Evolutionary conservation across 2,113 vertebrate species (phyloP).

Genomic region (Grammomys surdaster): DNA sequence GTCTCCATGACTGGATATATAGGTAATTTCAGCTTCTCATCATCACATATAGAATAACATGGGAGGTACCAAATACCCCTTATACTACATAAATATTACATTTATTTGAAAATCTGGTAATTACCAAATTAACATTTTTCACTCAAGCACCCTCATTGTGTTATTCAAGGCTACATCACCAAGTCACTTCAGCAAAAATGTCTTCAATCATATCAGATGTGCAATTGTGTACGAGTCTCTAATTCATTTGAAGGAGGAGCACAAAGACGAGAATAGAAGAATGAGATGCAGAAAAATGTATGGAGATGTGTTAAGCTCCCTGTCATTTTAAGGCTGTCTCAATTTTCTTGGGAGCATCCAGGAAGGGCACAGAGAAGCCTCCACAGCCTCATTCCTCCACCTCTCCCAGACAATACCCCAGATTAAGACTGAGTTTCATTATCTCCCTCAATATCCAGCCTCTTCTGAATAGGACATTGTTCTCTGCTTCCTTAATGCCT

Average conservation of each 20-base stretch:
- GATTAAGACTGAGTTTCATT: background rate
- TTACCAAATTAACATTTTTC: background rate
- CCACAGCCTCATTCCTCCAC: background rate
- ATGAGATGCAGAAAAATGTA: background rate
- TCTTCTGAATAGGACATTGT: background rate
- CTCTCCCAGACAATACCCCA: background rate
- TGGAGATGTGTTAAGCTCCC: background rate
- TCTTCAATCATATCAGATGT: background rate
- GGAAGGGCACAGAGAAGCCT: background rate
- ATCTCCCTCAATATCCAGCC: background rate
- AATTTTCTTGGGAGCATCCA: background rate
- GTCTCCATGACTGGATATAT: background rate
- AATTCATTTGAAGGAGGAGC: background rate
- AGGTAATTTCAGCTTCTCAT: background rate
- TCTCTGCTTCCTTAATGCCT: background rate
- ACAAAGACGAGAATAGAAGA: background rate
- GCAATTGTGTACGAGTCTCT: background rate
- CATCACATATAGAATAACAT: conserved; percentile 17
- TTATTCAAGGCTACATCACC: background rate
- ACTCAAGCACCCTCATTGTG: background rate
- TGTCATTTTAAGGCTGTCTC: background rate
- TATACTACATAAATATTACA: background rate
- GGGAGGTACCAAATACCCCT: background rate
- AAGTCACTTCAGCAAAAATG: background rate
- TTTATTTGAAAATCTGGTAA: background rate